phyloP scores from a whole-genome alignment of 2,113 vertebrate species.

The Motacilla tschutschensis region DNA sequence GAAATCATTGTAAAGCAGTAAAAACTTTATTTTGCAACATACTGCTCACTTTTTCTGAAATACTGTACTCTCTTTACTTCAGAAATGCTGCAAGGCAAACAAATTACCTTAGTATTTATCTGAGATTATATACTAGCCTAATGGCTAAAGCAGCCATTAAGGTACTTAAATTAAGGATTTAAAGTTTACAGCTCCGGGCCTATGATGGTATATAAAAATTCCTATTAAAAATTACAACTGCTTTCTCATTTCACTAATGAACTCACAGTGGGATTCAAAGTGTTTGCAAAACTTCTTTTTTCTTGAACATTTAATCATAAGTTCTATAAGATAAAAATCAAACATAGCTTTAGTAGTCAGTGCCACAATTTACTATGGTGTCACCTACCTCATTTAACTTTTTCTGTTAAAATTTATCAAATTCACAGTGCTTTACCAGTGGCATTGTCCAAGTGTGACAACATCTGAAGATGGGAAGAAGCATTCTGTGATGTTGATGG shows the following conservation, averaged over 20 bases:
- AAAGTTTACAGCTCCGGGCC: neutral
- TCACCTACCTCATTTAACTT: neutral
- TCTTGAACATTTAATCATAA: slow-evolving; percentile 20
- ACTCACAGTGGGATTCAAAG: slow-evolving; percentile 28
- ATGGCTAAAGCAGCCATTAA: neutral
- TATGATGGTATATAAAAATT: neutral
- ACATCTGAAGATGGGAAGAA: neutral
- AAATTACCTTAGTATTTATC: neutral
- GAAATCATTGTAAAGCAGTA: neutral
- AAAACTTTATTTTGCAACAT: neutral
- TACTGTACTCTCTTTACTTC: neutral
- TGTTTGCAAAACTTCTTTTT: slow-evolving; percentile 28
- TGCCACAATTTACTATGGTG: neutral
- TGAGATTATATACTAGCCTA: neutral
- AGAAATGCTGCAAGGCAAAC: neutral
- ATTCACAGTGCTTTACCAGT: neutral
- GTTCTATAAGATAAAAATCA: neutral
- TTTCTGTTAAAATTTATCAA: neutral
- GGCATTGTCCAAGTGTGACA: neutral
- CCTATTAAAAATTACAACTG: neutral
- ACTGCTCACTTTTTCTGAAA: neutral
- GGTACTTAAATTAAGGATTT: neutral
- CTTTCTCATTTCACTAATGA: slow-evolving; percentile 45
- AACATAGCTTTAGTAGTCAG: neutral
- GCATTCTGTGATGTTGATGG: neutral